Base-by-base conservation (phyloP, 1,140 invertebrate genomes). In the Neodiprion virginianus region DNA sequence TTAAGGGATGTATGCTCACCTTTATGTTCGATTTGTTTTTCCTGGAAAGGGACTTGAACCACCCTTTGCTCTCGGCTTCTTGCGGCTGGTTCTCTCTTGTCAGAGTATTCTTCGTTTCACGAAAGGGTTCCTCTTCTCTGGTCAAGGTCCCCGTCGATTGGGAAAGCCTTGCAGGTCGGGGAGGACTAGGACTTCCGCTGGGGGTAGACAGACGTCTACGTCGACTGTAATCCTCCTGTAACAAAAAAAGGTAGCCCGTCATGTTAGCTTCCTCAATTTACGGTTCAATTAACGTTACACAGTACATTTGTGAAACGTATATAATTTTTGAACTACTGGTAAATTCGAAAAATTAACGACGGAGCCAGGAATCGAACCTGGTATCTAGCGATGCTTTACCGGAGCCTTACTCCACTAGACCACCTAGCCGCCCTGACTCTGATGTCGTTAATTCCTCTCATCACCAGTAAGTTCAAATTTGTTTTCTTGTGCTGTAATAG, bases 191-290 rank as follows among this genome's bases (percentile, higher is more conserved):
- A 80, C 93, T 93, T 77, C 93, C 92, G 84, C 92, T 93, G 48
- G 93, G 93, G 12, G 93, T 94, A 69, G 93, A 93, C 75, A 94
- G 85, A 71, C 93, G 90, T 76, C 93, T 90, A 78, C 93, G 90
- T 83, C 92, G 92, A 78, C 91, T 90, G 78, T 92, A 92, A 70
- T 92, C 90, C 73, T 90, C 91, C 92, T 93, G 87, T 1, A 85
- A 67, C 48, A 72, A 74, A 74, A 72, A 70, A 74, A 68, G 61
- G 12, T 70, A 28, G 65, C 65, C 47, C 48, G 48, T 73, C 73
- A 17, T 21, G 28, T 40, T 40, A 40, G 28, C 28, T 40, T 40
- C 28, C 28, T 40, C 28, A 40, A 40, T 40, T 40, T 40, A 3
- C 2, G 28, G 28, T 40, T 40, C 28, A 40, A 40, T 40, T 40